A percentile compares a stretch with the other conserved stretches of the same genome.
phyloP scores from a whole-genome alignment of 30 jellyfish, hydroid and myxozoan genomes.

The Haliclystus octoradiatus region DNA sequence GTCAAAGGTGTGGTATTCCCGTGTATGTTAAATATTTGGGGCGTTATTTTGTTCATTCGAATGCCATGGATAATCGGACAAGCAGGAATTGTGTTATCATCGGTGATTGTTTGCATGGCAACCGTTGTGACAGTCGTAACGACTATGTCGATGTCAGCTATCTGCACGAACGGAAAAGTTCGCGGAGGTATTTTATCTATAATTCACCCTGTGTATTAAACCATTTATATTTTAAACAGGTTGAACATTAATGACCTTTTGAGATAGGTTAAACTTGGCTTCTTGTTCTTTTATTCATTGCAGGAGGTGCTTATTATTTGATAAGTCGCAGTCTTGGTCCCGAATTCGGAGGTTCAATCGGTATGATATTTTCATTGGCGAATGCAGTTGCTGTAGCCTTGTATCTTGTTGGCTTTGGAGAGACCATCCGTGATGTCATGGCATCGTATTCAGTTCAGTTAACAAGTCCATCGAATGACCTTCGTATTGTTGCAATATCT shows the following conservation, averaged over 20 bases:
- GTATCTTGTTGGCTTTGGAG: constrained; percentile 55
- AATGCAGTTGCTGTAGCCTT: constrained; percentile 49
- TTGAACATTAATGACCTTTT: too few relatives aligned
- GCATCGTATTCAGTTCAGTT: constrained; percentile 18
- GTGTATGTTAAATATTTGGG: constrained; percentile 82
- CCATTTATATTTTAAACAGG: too few relatives aligned
- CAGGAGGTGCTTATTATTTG: constrained; percentile 50
- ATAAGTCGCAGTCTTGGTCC: constrained; percentile 55
- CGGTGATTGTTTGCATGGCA: constrained; percentile 48
- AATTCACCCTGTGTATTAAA: too few relatives aligned
- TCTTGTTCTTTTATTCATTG: neutral
- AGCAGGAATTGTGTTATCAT: constrained; percentile 64
- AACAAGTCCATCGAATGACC: constrained; percentile 24
- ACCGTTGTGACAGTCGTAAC: constrained; percentile 66
- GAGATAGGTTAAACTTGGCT: too few relatives aligned
- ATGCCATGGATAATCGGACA: constrained; percentile 79
- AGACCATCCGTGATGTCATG: constrained; percentile 47
- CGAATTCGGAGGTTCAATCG: constrained; percentile 56
- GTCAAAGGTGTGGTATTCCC: constrained; percentile 83
- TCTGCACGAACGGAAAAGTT: constrained; percentile 89
- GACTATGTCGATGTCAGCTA: constrained; percentile 85
- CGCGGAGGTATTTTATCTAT: constrained; percentile 53
- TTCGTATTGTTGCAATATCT: constrained; percentile 29
- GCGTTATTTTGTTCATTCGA: constrained; percentile 72
- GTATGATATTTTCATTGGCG: constrained; percentile 41